A percentile compares a stretch with the other conserved stretches of the same genome.
These are phyloP conservation scores for Azemiops feae DNA, from an alignment of 2,113 vertebrate genomes.

Conservation along the genomic window DNA sequence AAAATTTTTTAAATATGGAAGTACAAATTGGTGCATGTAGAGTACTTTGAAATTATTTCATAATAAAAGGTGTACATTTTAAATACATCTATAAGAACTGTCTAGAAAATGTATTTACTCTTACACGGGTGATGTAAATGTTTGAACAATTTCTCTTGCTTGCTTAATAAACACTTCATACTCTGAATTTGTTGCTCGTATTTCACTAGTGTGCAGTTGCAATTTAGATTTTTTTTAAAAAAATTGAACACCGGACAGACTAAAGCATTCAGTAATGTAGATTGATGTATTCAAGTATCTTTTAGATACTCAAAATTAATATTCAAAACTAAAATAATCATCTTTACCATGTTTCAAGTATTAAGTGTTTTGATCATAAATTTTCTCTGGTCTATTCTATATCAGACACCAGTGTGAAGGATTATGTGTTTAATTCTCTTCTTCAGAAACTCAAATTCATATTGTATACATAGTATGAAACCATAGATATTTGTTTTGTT, in stretches of 20 bases:
- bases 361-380: not conserved
- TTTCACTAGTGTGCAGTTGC: not conserved
- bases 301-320: not conserved
- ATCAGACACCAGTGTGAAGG: not conserved
- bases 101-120: constrained; percentile 52
- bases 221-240: not conserved
- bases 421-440: not conserved
- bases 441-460: not conserved
- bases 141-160: constrained; percentile 60
- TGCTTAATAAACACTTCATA: constrained; percentile 54
- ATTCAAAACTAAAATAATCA: not conserved
- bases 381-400: not conserved
- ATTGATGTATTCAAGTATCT: not conserved
- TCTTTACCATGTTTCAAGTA: not conserved
- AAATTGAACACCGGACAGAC: not conserved
- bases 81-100: constrained; percentile 47
- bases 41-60: constrained; percentile 64
- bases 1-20: constrained; percentile 43
- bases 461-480: not conserved
- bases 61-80: constrained; percentile 56
- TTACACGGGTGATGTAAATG: constrained; percentile 48
- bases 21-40: constrained; percentile 55
- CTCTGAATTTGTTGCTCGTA: constrained; percentile 11
- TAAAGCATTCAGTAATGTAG: not conserved
- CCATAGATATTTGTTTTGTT: not conserved